Conservation (phyloP, 2,797 vertebrate genomes). For the Cossypha heuglini region DNA sequence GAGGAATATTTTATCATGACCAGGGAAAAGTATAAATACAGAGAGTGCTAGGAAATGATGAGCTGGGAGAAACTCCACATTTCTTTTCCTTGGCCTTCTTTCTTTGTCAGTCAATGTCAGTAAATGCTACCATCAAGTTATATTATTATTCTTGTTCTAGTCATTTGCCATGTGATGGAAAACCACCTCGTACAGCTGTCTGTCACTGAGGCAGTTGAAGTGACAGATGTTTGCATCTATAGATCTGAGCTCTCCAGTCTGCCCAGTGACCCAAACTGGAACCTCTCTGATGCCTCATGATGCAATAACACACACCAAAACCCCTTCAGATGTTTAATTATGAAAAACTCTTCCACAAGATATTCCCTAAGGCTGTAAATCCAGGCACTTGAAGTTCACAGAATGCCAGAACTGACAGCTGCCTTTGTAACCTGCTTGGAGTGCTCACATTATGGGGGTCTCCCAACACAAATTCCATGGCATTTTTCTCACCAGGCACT, state of each 20-base stretch:
- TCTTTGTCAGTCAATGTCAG: not conserved
- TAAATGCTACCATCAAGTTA: not conserved
- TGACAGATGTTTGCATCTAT: not conserved
- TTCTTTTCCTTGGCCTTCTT: not conserved
- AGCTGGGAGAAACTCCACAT: accelerated
- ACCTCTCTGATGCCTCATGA: not conserved
- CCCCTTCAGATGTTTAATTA: not conserved
- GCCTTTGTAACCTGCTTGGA: not conserved
- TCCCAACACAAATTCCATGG: not conserved
- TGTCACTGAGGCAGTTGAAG: not conserved
- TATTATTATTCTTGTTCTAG: not conserved
- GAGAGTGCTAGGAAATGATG: not conserved
- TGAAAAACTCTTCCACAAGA: not conserved
- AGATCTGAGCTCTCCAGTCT: not conserved
- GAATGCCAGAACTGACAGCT: not conserved
- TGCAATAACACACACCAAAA: not conserved
- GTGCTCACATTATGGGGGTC: not conserved
- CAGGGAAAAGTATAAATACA: not conserved
- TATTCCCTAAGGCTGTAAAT: not conserved
- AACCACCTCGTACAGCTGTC: not conserved
- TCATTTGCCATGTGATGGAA: not conserved
- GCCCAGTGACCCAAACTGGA: not conserved
- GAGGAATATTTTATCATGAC: not conserved
- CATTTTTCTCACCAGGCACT: not conserved
- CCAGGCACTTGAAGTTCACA: not conserved